Evolutionary conservation across 2,113 vertebrate species (phyloP).

Genomic region (Hemibagrus wyckioides): DNA sequence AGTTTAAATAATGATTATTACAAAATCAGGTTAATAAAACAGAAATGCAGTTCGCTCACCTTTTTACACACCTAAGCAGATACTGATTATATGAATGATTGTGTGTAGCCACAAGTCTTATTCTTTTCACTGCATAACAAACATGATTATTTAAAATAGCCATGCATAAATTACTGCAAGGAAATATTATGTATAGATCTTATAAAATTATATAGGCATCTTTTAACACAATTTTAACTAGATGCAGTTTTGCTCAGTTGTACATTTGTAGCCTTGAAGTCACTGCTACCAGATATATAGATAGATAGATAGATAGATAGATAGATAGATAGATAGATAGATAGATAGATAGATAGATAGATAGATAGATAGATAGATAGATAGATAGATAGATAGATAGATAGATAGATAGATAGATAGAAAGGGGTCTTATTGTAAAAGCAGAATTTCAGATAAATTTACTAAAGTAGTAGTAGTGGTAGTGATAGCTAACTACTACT

Average conservation of each 20-base stretch:
- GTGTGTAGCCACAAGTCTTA: not conserved
- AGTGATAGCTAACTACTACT: not conserved
- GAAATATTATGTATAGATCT: not conserved
- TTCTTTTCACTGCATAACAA: not conserved
- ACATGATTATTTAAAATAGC: not conserved
- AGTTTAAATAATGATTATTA: not conserved
- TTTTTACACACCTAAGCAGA: not conserved
- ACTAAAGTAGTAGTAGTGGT: not conserved
- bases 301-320: too few species aligned
- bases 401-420: not conserved
- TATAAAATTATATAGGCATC: too few species aligned
- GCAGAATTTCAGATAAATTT: not conserved
- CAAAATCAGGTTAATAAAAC: not conserved
- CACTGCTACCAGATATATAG: not conserved
- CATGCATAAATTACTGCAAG: not conserved
- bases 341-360: too few species aligned
- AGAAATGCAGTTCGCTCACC: not conserved
- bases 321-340: not conserved
- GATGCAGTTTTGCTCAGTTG: not conserved
- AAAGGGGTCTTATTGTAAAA: not conserved
- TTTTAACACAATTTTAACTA: not conserved
- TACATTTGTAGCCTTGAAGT: not conserved
- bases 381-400: too few species aligned
- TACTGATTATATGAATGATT: not conserved
- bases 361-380: too few species aligned